Evolutionary conservation across 2,888 invertebrate genomes (phyloP).

Genomic region (Cephonodes hylas): DNA sequence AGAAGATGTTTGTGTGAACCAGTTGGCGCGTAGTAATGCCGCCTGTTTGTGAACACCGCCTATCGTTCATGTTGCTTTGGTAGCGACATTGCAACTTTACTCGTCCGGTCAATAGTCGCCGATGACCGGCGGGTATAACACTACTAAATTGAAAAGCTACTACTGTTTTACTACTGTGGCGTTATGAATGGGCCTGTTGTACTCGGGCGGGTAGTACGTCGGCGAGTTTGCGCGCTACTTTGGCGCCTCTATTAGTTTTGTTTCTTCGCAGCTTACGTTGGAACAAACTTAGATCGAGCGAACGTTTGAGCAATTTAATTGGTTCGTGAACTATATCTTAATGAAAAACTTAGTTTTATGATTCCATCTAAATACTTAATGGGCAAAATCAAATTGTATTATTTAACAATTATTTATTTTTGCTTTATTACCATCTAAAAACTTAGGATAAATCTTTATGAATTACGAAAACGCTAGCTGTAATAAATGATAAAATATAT

Average conservation of each 20-base stretch:
- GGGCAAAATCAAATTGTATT: no score
- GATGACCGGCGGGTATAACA: constrained; percentile 36
- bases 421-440: neutral
- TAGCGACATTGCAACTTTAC: constrained; percentile 70
- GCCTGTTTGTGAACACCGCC: constrained; percentile 49
- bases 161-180: neutral
- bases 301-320: neutral
- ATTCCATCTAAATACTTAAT: no score
- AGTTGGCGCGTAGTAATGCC: constrained; percentile 42
- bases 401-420: no score
- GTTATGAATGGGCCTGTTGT: neutral
- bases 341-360: neutral
- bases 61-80: constrained; percentile 68
- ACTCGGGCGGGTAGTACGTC: neutral
- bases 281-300: neutral
- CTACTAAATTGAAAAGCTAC: constrained; percentile 3
- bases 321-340: neutral
- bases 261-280: neutral
- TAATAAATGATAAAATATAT: no score
- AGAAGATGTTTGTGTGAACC: constrained; percentile 21
- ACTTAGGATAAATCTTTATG: neutral
- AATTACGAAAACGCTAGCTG: no score
- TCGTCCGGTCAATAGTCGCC: constrained; percentile 52
- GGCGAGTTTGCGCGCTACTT: constrained; percentile 9
- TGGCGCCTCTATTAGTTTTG: neutral